Conservation (phyloP, 92 coral and sea anemone species). For the Phenganax marumi region DNA sequence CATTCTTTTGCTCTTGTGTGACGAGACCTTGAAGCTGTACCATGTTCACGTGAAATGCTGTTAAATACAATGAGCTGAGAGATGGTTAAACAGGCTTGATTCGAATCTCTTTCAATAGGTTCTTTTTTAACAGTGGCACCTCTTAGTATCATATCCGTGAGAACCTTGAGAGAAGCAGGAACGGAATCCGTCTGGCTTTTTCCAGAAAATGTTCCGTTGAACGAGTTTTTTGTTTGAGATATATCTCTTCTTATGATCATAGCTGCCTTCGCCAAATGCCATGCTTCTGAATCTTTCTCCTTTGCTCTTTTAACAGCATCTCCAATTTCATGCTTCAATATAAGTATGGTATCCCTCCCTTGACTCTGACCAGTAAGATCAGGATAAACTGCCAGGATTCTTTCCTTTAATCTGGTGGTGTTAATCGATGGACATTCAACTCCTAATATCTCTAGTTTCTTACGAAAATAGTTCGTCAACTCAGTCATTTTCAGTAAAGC, state of each 20-base stretch:
- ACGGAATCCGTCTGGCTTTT: not conserved
- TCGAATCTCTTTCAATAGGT: not conserved
- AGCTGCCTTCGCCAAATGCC: slow-evolving; percentile 1
- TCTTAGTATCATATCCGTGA: not conserved
- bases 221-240: not conserved
- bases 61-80: slow-evolving; percentile 59
- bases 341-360: slow-evolving; percentile 59
- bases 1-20: slow-evolving; percentile 39
- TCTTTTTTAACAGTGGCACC: not conserved
- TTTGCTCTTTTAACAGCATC: slow-evolving; percentile 22
- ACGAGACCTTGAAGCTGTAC: slow-evolving; percentile 43
- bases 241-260: not conserved
- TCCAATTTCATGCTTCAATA: slow-evolving; percentile 61
- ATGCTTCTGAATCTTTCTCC: not conserved
- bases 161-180: not conserved
- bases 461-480: slow-evolving; percentile 38
- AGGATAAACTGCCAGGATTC: slow-evolving; percentile 58
- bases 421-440: slow-evolving; percentile 47
- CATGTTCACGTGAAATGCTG: slow-evolving; percentile 42
- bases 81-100: not conserved
- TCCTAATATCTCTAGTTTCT: slow-evolving; percentile 39
- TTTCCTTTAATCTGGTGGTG: slow-evolving; percentile 57
- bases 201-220: not conserved
- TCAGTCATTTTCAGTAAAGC: slow-evolving; percentile 49
- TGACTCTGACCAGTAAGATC: slow-evolving; percentile 61